Conservation (phyloP, 53 echinoderm and acorn worm species). For the Antedon mediterranea region DNA sequence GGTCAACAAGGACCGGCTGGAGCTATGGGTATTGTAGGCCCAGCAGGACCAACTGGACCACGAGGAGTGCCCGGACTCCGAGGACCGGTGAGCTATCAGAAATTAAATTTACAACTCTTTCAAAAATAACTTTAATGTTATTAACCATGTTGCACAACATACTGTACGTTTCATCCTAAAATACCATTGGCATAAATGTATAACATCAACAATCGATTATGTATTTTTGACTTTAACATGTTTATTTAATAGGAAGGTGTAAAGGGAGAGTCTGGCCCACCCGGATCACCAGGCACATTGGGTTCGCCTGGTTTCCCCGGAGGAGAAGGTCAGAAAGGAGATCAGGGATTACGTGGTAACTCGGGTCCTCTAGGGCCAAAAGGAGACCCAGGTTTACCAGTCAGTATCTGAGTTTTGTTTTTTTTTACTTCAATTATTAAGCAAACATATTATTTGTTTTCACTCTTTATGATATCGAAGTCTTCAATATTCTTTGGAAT, state of each 20-base stretch:
- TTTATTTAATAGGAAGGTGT: not conserved
- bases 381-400: not conserved
- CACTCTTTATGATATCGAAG: too few species aligned
- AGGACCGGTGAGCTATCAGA: not conserved
- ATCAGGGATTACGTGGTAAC: not conserved
- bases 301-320: not conserved
- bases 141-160: too few species aligned
- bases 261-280: not conserved
- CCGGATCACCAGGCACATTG: not conserved
- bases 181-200: too few species aligned
- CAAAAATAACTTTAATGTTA: too few species aligned
- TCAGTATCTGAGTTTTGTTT: not conserved
- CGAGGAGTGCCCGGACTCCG: not conserved
- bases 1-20: not conserved
- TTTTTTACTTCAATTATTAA: too few species aligned
- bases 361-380: not conserved
- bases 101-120: too few species aligned
- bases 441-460: too few species aligned
- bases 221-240: not conserved
- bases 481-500: too few species aligned
- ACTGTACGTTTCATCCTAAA: too few species aligned
- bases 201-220: too few species aligned
- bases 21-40: not conserved
- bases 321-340: not conserved
- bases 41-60: not conserved